These are phyloP conservation scores for Drosophila baimaii DNA, from an alignment of 1,140 invertebrate species.

Conservation along the genomic window DNA sequence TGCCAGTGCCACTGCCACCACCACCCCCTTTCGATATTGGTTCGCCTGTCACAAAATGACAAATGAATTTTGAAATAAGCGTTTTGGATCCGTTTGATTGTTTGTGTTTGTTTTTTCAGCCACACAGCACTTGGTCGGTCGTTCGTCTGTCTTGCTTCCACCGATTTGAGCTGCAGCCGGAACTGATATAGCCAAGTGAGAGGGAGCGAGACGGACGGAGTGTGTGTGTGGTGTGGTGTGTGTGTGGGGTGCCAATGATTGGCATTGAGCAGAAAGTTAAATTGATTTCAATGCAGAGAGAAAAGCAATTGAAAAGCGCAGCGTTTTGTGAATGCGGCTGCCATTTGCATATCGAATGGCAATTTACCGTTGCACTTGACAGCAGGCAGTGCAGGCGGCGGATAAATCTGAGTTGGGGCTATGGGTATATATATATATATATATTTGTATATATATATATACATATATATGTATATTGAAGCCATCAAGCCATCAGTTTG, in stretches of 20 bases:
- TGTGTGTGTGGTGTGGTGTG: conserved; percentile 20
- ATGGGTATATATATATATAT: not conserved
- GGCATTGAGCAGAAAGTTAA: conserved; percentile 80
- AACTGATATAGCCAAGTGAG: conserved; percentile 36
- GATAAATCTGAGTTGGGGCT: conserved; percentile 18
- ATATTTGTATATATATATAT: not conserved
- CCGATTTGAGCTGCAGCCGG: conserved; percentile 27
- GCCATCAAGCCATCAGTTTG: conserved; percentile 15
- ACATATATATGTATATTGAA: not conserved
- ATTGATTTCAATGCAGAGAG: conserved; percentile 78
- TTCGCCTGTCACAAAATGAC: conserved; percentile 76
- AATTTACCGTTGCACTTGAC: conserved; percentile 76
- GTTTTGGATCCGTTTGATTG: conserved; percentile 72
- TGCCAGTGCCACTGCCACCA: not conserved
- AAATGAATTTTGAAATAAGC: conserved; percentile 82
- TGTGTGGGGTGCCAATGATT: conserved; percentile 73
- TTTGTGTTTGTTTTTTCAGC: conserved; percentile 62
- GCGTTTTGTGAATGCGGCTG: conserved; percentile 73
- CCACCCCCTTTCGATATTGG: conserved; percentile 49
- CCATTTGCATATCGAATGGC: conserved; percentile 78
- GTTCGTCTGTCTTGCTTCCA: conserved; percentile 9
- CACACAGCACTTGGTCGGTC: conserved; percentile 21
- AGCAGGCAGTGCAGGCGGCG: conserved; percentile 24
- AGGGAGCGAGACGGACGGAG: not conserved
- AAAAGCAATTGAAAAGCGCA: conserved; percentile 77